phyloP scores from a whole-genome alignment of 1,140 invertebrate genomes.

The Steinernema feltiae region DNA sequence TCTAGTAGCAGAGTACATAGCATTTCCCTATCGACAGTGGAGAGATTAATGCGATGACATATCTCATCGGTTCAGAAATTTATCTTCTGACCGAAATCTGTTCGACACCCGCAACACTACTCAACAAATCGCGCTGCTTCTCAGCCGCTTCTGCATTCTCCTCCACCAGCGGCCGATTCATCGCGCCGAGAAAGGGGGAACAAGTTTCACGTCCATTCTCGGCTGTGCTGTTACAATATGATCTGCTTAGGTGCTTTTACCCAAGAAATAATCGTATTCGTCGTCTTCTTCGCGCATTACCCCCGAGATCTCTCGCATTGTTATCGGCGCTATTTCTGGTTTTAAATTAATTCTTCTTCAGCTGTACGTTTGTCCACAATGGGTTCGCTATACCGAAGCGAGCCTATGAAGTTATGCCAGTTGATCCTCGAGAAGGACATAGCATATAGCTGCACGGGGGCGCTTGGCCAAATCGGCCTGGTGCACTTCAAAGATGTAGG shows the following conservation, averaged over 20 bases:
- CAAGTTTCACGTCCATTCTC: constrained; percentile 6
- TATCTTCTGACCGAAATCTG: background rate
- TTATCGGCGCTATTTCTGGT: background rate
- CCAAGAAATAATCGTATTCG: background rate
- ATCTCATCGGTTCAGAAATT: background rate
- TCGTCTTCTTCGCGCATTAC: background rate
- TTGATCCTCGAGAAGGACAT: constrained; percentile 81
- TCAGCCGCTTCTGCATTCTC: background rate
- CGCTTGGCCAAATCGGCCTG: constrained; percentile 76
- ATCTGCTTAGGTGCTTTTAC: background rate
- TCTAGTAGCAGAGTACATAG: too few relatives aligned
- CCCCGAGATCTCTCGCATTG: background rate
- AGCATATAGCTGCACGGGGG: constrained; percentile 79
- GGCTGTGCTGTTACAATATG: background rate
- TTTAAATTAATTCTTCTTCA: background rate
- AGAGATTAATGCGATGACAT: background rate
- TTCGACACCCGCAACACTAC: background rate
- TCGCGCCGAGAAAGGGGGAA: constrained; percentile 3
- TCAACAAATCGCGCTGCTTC: background rate
- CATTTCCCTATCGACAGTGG: background rate
- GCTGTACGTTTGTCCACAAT: constrained; percentile 25
- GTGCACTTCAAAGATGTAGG: constrained; percentile 85
- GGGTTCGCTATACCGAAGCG: constrained; percentile 71
- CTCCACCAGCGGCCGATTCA: background rate
- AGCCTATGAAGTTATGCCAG: constrained; percentile 78